A percentile compares a stretch with the other conserved stretches of the same genome.
Conservation (phyloP, 2,888 invertebrate species). For the Conchocele bisecta region DNA sequence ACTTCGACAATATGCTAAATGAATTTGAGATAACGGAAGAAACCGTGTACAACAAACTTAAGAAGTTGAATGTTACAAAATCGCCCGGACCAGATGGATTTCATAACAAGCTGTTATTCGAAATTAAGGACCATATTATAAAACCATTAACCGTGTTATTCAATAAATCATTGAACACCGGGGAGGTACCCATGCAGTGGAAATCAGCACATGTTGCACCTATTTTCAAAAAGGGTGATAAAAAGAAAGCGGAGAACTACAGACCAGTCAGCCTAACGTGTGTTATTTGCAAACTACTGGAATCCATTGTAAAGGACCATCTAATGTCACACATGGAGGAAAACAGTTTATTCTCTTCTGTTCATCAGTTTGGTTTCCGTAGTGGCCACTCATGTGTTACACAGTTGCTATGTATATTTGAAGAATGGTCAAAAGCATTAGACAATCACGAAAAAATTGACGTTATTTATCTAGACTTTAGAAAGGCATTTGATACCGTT, state of each 20-base stretch:
- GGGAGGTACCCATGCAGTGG: slow-evolving; percentile 8
- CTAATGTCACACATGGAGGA: slow-evolving; percentile 15
- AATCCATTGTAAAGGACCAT: slow-evolving; percentile 14
- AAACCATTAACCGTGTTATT: slow-evolving; percentile 1
- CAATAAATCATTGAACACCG: slow-evolving; percentile 7
- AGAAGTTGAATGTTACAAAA: not conserved
- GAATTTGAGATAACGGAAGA: not conserved
- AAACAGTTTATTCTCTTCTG: slow-evolving; percentile 1
- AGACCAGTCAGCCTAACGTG: slow-evolving; percentile 16
- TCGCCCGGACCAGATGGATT: slow-evolving; percentile 9
- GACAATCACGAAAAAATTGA: slow-evolving; percentile 3
- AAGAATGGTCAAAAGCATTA: not conserved
- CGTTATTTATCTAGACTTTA: slow-evolving; percentile 12
- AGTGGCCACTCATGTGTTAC: not conserved
- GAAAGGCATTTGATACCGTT: slow-evolving; percentile 20
- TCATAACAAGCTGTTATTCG: slow-evolving; percentile 1
- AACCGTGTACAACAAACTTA: not conserved
- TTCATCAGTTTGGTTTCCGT: slow-evolving; percentile 11
- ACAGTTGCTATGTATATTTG: not conserved
- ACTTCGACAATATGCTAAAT: not conserved
- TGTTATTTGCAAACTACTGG: slow-evolving; percentile 10
- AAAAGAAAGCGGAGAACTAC: slow-evolving; percentile 8
- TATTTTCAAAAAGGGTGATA: slow-evolving; percentile 12
- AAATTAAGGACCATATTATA: not conserved
- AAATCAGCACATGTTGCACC: not conserved